Evolutionary conservation across 2,888 invertebrate genomes (phyloP).

Genomic region (Pomacea canaliculata): DNA sequence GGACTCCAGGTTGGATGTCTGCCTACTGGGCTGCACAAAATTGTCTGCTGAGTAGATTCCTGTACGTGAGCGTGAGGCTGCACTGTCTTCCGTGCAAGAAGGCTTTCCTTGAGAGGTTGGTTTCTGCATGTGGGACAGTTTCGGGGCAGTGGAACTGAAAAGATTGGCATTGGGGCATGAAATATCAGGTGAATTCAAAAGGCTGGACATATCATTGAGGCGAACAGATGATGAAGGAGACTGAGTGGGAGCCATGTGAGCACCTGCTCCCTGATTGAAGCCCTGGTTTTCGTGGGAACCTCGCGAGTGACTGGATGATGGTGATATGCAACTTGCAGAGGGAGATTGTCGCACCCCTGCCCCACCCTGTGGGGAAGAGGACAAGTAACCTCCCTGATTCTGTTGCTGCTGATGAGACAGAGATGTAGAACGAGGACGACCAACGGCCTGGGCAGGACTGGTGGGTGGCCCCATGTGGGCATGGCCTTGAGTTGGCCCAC

Average conservation of each 20-base stretch:
- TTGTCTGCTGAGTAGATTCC: slow-evolving; percentile 59
- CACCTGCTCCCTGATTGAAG: slow-evolving; percentile 3
- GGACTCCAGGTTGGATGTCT: slow-evolving; percentile 23
- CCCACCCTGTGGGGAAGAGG: slow-evolving; percentile 15
- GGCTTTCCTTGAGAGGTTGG: slow-evolving; percentile 18
- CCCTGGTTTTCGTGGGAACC: slow-evolving; percentile 22
- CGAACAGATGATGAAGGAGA: slow-evolving; percentile 18
- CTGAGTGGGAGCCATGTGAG: slow-evolving; percentile 12
- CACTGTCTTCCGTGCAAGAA: slow-evolving; percentile 13
- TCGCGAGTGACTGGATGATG: slow-evolving; percentile 18
- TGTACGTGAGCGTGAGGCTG: slow-evolving; percentile 32
- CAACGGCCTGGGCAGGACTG: slow-evolving; percentile 28
- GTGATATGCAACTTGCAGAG: slow-evolving; percentile 26
- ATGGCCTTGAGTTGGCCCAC: slow-evolving; percentile 30
- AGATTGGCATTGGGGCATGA: slow-evolving; percentile 26
- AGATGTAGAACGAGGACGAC: slow-evolving; percentile 14
- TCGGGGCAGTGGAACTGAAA: slow-evolving; percentile 25
- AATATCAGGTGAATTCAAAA: slow-evolving; percentile 19
- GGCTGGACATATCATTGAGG: slow-evolving; percentile 16
- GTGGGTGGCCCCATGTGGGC: slow-evolving; percentile 29
- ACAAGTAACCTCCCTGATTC: slow-evolving; percentile 5
- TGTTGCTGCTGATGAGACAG: slow-evolving; percentile 19
- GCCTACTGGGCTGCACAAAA: slow-evolving; percentile 51
- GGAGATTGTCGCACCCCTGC: slow-evolving; percentile 18
- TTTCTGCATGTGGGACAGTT: slow-evolving; percentile 29